Conservation (phyloP, 2,113 vertebrate species). For the Pseudorhombus dupliciocellatus region DNA sequence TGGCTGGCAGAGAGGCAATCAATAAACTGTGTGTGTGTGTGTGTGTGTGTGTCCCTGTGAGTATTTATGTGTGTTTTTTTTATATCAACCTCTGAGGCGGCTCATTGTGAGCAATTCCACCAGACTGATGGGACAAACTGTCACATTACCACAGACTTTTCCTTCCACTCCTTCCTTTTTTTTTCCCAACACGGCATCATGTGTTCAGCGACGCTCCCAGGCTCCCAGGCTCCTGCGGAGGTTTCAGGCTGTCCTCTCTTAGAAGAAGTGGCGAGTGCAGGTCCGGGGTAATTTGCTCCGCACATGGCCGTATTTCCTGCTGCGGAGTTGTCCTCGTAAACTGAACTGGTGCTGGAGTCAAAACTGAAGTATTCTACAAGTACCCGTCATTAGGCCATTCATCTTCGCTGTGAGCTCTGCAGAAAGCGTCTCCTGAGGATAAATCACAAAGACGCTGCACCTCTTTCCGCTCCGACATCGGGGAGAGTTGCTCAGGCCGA, state of each 20-base stretch:
- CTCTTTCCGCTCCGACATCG: neutral
- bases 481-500: conserved; percentile 14
- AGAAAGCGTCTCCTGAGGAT: conserved; percentile 21
- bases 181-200: neutral
- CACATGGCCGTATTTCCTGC: conserved; percentile 21
- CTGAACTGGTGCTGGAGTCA: conserved; percentile 11
- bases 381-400: conserved; percentile 24
- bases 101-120: conserved; percentile 37
- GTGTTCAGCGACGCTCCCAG: conserved; percentile 3
- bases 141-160: conserved; percentile 34
- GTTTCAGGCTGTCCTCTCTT: neutral
- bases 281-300: conserved; percentile 7
- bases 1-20: conserved; percentile 62
- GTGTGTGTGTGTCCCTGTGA: neutral
- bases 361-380: conserved; percentile 14
- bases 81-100: conserved; percentile 32
- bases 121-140: conserved; percentile 51
- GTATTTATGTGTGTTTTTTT: neutral
- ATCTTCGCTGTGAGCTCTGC: conserved; percentile 26
- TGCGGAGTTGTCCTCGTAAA: neutral
- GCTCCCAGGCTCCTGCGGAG: neutral
- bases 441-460: conserved; percentile 29
- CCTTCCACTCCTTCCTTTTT: neutral
- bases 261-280: neutral
- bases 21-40: conserved; percentile 48